phyloP scores from a whole-genome alignment of 2,113 vertebrate genomes.

The Prionailurus viverrinus region DNA sequence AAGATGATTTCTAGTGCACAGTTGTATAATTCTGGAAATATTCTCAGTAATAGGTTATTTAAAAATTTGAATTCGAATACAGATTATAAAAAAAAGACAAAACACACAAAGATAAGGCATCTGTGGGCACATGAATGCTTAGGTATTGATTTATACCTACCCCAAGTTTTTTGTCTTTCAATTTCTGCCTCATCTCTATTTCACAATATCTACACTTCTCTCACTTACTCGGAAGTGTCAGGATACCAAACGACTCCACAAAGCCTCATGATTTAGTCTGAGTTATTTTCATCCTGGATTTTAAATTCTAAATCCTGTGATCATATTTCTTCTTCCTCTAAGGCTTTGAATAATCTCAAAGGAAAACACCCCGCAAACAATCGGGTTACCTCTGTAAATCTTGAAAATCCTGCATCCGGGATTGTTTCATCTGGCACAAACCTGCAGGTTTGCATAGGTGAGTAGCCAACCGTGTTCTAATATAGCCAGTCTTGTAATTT shows the following conservation, averaged over 20 bases:
- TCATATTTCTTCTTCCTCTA: conserved; percentile 80
- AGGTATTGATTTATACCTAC: conserved; percentile 20
- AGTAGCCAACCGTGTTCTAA: conserved; percentile 80
- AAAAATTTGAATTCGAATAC: not conserved
- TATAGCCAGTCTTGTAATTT: conserved; percentile 79
- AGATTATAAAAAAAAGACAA: conserved; percentile 9
- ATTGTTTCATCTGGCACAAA: conserved; percentile 80
- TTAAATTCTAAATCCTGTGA: conserved; percentile 77
- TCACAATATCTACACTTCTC: conserved; percentile 40
- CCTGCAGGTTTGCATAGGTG: conserved; percentile 73
- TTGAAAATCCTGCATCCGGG: conserved; percentile 73
- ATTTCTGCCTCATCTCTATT: conserved; percentile 43
- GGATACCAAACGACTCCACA: conserved; percentile 56
- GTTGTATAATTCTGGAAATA: not conserved
- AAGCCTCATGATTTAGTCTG: conserved; percentile 75
- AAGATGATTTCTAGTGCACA: not conserved
- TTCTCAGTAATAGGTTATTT: not conserved
- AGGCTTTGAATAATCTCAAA: conserved; percentile 78
- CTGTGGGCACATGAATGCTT: not conserved
- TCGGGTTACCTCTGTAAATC: conserved; percentile 77
- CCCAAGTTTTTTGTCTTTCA: conserved; percentile 22
- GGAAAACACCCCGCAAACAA: conserved; percentile 75
- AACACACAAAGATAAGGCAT: not conserved
- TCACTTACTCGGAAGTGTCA: conserved; percentile 72
- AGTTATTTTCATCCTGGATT: conserved; percentile 77